Base-by-base conservation (phyloP, 2,888 invertebrate genomes). In the Dorcus parallelipipedus region DNA sequence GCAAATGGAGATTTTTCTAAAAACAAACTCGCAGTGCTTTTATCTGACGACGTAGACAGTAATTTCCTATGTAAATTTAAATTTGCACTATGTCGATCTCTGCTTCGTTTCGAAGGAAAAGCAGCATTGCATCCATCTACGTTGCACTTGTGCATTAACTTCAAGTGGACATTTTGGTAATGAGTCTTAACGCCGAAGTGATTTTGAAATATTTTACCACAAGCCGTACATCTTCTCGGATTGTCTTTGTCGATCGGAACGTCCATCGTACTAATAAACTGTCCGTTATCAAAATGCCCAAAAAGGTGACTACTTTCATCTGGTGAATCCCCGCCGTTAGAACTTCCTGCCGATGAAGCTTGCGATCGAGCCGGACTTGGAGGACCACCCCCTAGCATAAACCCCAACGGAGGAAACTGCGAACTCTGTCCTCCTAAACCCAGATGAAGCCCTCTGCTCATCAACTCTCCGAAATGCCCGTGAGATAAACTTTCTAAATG, bases 41-140 rank as follows among this genome's bases (percentile, higher is more conserved):
- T 80, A 58, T 84, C 83, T 9, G 84, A 82, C 50, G 85, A 82
- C 1, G 91, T 89, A 2, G 91, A 91, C 52, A 95, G 78, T 55
- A 97, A 81, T 77, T 96, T 96, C 65, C 94, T 85, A 74, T 97
- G 97, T 41, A 97, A 83, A 75, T 91, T 95, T 56, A 91, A 82
- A 75, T 97, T 97, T 14, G 94, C 88, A 73, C 93, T 93, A 78
- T 97, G 97, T 2, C 95, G 84, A 72, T 97, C 97, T 68, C 96
- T 87, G 71, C 91, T 93, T 57, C 95, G 83, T 75, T 95, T 96
- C 0, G 96, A 95, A 4, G 95, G 92, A 76, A 97, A 97, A 0
- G 95, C 91, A 0, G 96, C 96, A 78, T 92, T 92, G 76, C 97
- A 97, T 1, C 96, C 95, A 65, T 95, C 95, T 26, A 95, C 90